Evolutionary conservation across 2,888 invertebrate species (phyloP).

Genomic region (Galerucella pusilla): DNA sequence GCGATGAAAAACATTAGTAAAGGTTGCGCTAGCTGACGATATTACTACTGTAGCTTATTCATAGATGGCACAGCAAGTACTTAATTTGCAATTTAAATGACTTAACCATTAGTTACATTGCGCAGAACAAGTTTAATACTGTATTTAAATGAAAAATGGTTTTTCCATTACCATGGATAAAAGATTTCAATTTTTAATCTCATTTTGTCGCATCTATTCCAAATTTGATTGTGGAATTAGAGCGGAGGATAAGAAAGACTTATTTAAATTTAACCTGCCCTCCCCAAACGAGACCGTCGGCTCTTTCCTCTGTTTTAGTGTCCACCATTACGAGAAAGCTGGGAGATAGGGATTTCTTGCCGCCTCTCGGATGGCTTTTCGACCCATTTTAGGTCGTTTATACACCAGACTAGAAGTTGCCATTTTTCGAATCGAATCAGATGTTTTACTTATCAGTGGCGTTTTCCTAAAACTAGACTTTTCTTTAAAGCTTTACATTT

Average conservation of each 20-base stretch:
- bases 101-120: neutral
- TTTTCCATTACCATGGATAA: neutral
- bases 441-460: conserved; percentile 15
- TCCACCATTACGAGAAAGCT: neutral
- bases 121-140: neutral
- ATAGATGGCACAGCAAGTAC: neutral
- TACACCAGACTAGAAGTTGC: conserved; percentile 29
- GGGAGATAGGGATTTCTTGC: neutral
- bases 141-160: neutral
- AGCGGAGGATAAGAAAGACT: neutral
- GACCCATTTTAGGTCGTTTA: conserved; percentile 18
- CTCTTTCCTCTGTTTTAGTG: conserved; percentile 1
- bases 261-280: neutral
- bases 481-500: too few relatives aligned
- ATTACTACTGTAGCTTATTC: neutral
- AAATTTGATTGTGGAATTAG: conserved; percentile 1
- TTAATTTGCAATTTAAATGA: neutral
- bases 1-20: neutral
- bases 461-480: neutral
- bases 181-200: conserved; percentile 6
- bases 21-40: neutral
- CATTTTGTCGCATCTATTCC: neutral
- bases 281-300: conserved; percentile 9
- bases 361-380: conserved; percentile 16
- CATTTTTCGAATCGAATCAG: conserved; percentile 39